These are phyloP conservation scores for Puntigrus tetrazona DNA, from an alignment of 2,113 vertebrate species.

Conservation along the genomic window DNA sequence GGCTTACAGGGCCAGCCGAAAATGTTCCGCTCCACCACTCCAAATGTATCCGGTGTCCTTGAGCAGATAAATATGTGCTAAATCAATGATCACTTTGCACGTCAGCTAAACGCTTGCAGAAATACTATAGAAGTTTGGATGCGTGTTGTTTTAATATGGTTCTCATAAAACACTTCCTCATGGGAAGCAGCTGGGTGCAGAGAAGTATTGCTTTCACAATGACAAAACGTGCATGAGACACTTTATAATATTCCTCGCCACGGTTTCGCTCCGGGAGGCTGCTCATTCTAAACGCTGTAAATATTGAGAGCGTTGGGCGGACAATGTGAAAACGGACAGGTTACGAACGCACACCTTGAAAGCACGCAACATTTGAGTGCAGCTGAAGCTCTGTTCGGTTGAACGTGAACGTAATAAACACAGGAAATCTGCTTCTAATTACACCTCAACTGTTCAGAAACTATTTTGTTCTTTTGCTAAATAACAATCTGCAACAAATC, in stretches of 20 bases:
- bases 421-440: neutral
- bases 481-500: neutral
- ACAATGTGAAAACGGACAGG: too few species aligned
- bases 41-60: slow-evolving; percentile 44
- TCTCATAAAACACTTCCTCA: slow-evolving; percentile 35
- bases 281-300: too few species aligned
- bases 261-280: neutral
- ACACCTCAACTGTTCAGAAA: too few species aligned
- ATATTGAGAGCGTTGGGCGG: neutral
- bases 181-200: neutral
- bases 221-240: neutral
- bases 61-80: slow-evolving; percentile 37
- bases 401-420: neutral
- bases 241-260: neutral
- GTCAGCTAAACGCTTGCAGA: slow-evolving; percentile 29
- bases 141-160: slow-evolving; percentile 44
- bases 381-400: neutral
- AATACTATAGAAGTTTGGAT: slow-evolving; percentile 61
- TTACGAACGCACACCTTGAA: neutral
- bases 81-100: slow-evolving; percentile 44
- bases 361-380: neutral
- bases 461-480: too few species aligned
- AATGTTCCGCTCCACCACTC: slow-evolving; percentile 21
- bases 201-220: slow-evolving; percentile 8
- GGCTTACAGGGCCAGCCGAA: slow-evolving; percentile 36